Evolutionary conservation across 2,797 vertebrate species (phyloP), one percentile per base, ranked within the genome.

Genomic region (Pipistrellus pipistrellus): DNA sequence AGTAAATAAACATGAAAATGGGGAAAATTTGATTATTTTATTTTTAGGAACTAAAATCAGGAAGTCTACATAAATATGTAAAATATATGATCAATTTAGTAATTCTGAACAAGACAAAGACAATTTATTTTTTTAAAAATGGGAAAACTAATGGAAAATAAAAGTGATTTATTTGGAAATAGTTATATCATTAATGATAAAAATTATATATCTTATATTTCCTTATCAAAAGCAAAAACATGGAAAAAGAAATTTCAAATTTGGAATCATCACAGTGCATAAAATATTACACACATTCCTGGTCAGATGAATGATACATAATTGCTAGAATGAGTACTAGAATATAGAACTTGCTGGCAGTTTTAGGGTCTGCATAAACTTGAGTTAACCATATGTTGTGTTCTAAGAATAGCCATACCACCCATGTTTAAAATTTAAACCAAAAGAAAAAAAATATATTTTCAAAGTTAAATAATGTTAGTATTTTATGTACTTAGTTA

Each of bases 351-450:
- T 89, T 71, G 30, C 27, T 81, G 71, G 86, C 48, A 88, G 20
- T 41, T 81, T 95, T 77, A 84, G 72, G 71, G 51, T 53, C 55
- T 87, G 32, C 35, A 89, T 48, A 84, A 78, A 91, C 68, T 66
- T 81, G n/a, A 93, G 69, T 73, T 84, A 80, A 87, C 73, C 87
- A 88, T 94, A 88, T 76, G 82, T 73, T 69, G 21, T 48, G 35
- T 77, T 95, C 76, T 95, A 73, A 89, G 84, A 95, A 95, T 93
- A 93, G 66, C 75, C 46, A 51, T 12, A 48, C 59, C 23, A 92
- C 17, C n/a, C 80, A 84, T 81, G 68, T 73, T 92, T 90, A 82
- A 93, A 92, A 91, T 94, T 55, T 87, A 95, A 96, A 88, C 90
- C 72, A 46, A 73, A 83, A 73, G 38, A 82, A 89, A 89, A 72